A percentile compares a stretch with the other conserved stretches of the same genome.
These are phyloP conservation scores for Drosophila quasianomalipes DNA, from an alignment of 2,888 invertebrate species.

Conservation along the genomic window DNA sequence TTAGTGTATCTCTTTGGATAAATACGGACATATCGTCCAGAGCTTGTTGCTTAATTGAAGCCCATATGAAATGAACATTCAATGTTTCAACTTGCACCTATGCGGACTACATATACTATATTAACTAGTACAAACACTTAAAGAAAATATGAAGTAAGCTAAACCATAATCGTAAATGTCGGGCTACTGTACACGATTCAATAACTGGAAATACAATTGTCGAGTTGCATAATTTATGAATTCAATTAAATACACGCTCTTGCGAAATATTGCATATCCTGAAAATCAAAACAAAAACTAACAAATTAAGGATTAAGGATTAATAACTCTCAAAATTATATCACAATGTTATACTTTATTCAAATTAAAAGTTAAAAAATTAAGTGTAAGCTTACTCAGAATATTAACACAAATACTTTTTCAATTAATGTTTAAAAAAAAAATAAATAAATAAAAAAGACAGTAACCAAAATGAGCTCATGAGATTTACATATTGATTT, in stretches of 20 bases:
- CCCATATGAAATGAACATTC: slow-evolving; percentile 10
- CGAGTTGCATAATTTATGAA: slow-evolving; percentile 72
- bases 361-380: not conserved
- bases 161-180: slow-evolving; percentile 40
- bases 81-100: slow-evolving; percentile 31
- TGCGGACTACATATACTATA: slow-evolving; percentile 16
- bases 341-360: slow-evolving; percentile 20
- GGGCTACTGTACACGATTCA: slow-evolving; percentile 64
- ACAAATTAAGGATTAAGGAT: not conserved
- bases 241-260: slow-evolving; percentile 13
- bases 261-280: not conserved
- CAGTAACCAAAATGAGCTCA: slow-evolving; percentile 68
- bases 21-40: slow-evolving; percentile 21
- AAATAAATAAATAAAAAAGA: slow-evolving; percentile 21
- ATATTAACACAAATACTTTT: slow-evolving; percentile 28
- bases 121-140: slow-evolving; percentile 15
- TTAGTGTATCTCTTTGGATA: slow-evolving; percentile 14
- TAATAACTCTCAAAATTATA: slow-evolving; percentile 5
- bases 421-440: slow-evolving; percentile 30
- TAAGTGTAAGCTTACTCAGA: slow-evolving; percentile 13
- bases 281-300: slow-evolving; percentile 4
- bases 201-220: slow-evolving; percentile 34
- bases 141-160: slow-evolving; percentile 13
- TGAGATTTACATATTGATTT: slow-evolving; percentile 39
- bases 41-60: slow-evolving; percentile 53